Base-by-base conservation (phyloP, 2,888 invertebrate species). In the Synanthedon andrenaeformis region DNA sequence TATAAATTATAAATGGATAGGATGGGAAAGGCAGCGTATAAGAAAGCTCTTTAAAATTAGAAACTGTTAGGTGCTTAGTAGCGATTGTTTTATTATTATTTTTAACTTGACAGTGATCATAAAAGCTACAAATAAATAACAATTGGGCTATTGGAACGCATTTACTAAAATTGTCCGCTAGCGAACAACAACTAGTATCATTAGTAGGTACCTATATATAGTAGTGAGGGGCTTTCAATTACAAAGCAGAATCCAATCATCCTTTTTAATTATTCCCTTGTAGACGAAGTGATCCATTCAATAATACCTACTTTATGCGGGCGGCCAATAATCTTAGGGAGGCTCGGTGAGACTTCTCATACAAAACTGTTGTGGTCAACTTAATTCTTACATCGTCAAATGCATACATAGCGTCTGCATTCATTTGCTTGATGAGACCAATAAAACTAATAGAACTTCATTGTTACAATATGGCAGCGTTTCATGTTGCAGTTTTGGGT, bases 301-400 rank as follows among this genome's bases (percentile, higher is more conserved):
- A 84, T 81, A 76, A 79, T 72, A 69, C 63, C 83, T 83, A 86
- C 86, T 85, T 82, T 67, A 82, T 86, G 82, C 86, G 86, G 86
- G 86, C 69, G 67, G 62, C 67, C 72, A 76, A 70, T 70, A 67
- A 74, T 76, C 74, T 79, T 78, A 81, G 76, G 41, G 51, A 54
- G 53, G 74, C 76, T 64, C 77, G 82, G 80, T 77, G 84, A 84
- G 83, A 79, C 79, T 74, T 74, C 77, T 35, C 35, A 80, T 74
- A 78, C 76, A 65, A 77, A 72, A 70, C 74, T 67, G 65, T 60
- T 59, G 74, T 76, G 85, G 86, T 86, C 77, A 86, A 85, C 68
- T 83, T 35, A 72, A 79, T 76, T 70, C 76, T 77, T 78, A 78
- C 79, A 77, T 72, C 76, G 69, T 35, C 66, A 74, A 73, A 74